Conservation (phyloP, 2,888 invertebrate genomes). For the Merodon equestris region DNA sequence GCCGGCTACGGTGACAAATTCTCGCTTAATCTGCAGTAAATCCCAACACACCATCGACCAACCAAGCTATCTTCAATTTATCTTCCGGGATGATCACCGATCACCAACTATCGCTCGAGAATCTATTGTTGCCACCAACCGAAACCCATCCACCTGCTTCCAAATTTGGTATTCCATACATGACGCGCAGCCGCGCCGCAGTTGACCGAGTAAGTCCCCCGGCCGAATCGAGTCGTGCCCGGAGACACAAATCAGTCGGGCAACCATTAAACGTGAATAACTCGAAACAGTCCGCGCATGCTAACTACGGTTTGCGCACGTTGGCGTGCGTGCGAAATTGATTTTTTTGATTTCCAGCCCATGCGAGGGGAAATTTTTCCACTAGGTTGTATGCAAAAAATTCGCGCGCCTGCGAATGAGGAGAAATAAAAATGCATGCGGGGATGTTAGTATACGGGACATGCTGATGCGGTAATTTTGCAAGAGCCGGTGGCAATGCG, state of each 20-base stretch:
- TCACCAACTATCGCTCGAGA: background rate
- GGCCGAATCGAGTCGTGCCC: conserved; percentile 22
- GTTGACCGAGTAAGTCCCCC: conserved; percentile 47
- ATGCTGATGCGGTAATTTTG: too few relatives aligned
- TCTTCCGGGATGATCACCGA: conserved; percentile 39
- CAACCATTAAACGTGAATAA: conserved; percentile 22
- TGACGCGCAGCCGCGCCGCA: background rate
- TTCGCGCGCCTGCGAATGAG: too few relatives aligned
- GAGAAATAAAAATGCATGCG: too few relatives aligned
- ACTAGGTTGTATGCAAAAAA: conserved; percentile 10
- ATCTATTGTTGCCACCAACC: conserved; percentile 1
- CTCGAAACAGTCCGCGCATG: conserved; percentile 23
- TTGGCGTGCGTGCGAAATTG: conserved; percentile 37
- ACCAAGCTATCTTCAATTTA: conserved; percentile 29
- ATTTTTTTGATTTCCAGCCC: conserved; percentile 1
- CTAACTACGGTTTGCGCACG: conserved; percentile 8
- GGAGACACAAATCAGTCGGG: conserved; percentile 2
- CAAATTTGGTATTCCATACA: conserved; percentile 34
- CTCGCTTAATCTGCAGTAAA: conserved; percentile 37
- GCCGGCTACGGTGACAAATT: conserved; percentile 13
- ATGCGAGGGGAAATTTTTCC: conserved; percentile 11
- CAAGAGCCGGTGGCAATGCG: too few relatives aligned
- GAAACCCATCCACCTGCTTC: background rate
- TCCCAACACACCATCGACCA: conserved; percentile 10
- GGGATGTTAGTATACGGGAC: too few relatives aligned